Percentiles rank a stretch among this genome's conserved stretches.
Evolutionary conservation across 2,888 invertebrate genomes (phyloP).

Genomic region (Catocala nupta): DNA sequence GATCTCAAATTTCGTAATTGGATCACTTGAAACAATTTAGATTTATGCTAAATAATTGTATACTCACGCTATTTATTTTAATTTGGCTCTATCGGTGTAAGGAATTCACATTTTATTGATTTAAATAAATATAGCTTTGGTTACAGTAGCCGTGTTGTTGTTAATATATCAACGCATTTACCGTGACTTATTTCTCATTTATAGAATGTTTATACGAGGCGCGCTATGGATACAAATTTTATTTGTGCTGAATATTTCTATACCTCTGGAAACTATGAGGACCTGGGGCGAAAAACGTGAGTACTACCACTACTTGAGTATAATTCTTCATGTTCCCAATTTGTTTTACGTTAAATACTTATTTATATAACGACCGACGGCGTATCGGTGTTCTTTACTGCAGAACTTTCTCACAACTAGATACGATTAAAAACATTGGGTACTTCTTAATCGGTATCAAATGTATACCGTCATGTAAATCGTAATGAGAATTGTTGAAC

Average conservation of each 20-base stretch:
- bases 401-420: neutral
- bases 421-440: neutral
- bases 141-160: constrained; percentile 17
- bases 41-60: constrained; percentile 7
- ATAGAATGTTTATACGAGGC: constrained; percentile 63
- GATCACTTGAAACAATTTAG: constrained; percentile 3
- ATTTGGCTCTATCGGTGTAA: constrained; percentile 18
- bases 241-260: constrained; percentile 58
- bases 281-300: constrained; percentile 73
- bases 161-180: constrained; percentile 23
- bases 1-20: constrained; percentile 2
- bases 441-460: neutral
- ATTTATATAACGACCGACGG: neutral
- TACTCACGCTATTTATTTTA: constrained; percentile 1
- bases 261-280: constrained; percentile 59
- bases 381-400: neutral
- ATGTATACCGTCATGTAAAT: neutral
- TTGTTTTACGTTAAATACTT: too few relatives aligned
- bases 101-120: constrained; percentile 39
- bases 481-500: neutral
- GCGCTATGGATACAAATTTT: constrained; percentile 60
- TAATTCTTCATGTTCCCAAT: neutral
- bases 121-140: constrained; percentile 29
- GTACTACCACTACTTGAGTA: constrained; percentile 40
- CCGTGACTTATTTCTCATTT: constrained; percentile 47